Evolutionary conservation across 2,113 vertebrate genomes (phyloP), one percentile per base, ranked within the genome.

Genomic region (Ceyx cyanopectus): DNA sequence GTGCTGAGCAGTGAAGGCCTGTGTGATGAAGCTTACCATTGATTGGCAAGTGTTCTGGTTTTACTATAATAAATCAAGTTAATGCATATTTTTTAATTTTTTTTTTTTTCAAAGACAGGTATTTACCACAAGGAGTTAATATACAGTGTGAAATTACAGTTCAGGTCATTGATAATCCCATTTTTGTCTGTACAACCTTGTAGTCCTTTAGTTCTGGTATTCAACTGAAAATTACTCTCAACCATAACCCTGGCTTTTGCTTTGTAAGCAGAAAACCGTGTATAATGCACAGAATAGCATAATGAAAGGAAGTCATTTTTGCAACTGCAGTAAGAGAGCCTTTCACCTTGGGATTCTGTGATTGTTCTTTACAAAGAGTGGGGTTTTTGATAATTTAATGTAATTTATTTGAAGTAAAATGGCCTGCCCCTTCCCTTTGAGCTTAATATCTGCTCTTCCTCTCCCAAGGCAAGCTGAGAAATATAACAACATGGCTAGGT

Each of bases 271-370:
- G 86, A 97, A 97, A 97, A 91, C 84, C 79, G 56, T 85, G 46
- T 81, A 86, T 74, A 74, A 87, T 34, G 27, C 86, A 68, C 86
- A 91, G 90, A 93, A 94, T 93, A 95, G 91, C 72, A 57, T 74
- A 96, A 93, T 95, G 89, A 92, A 93, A 95, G 94, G 94, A 97
- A 97, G 58, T 79, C 60, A 91, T 94, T 95, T 97, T 95, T 86
- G 60, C 92, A 96, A 56, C 72, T 45, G 26, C 86, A 89, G 1
- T 86, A 93, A 82, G 68, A 93, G 56, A 79, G 68, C 79, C 51
- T 95, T 97, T 96, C 92, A 94, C 92, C 91, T 96, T 96, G 80
- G 68, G 54, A 91, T 94, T 96, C 96, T 86, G 21, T 80, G 83
- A 26, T 14, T 89, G 63, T 85, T 87, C 75, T 93, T 83, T 82